Percentiles rank a stretch among this genome's conserved stretches.
Evolutionary conservation across 2,113 vertebrate species (phyloP).

Genomic region (Ammodytes marinus): DNA sequence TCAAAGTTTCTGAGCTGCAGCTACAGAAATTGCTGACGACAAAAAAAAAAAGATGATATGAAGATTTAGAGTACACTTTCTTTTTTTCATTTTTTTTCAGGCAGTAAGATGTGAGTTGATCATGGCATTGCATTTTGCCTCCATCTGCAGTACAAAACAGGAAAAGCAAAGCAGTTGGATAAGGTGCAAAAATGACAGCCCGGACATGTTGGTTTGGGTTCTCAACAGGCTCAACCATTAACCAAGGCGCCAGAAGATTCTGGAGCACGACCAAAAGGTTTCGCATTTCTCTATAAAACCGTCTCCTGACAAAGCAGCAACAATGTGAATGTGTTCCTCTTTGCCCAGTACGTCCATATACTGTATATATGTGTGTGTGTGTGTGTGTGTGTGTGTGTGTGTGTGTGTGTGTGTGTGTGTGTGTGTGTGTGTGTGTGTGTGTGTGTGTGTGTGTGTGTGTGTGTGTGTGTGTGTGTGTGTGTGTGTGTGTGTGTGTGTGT

Average conservation of each 20-base stretch:
- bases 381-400: neutral
- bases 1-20: neutral
- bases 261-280: neutral
- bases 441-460: neutral
- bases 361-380: conserved; percentile 17
- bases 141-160: neutral
- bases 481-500: conserved; percentile 3
- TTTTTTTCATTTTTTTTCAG: neutral
- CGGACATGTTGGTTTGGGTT: neutral
- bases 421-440: no score
- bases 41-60: neutral
- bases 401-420: neutral
- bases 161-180: neutral
- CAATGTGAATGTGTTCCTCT: neutral
- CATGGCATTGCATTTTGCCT: neutral
- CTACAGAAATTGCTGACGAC: neutral
- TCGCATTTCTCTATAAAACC: neutral
- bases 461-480: conserved; percentile 17
- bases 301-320: neutral
- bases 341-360: no score
- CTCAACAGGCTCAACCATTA: neutral
- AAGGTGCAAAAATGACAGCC: neutral
- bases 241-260: neutral
- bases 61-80: neutral
- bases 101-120: neutral